Percentiles rank a stretch among this genome's conserved stretches.
Conservation (phyloP, 2,888 invertebrate genomes). For the Cheilosia grossa region DNA sequence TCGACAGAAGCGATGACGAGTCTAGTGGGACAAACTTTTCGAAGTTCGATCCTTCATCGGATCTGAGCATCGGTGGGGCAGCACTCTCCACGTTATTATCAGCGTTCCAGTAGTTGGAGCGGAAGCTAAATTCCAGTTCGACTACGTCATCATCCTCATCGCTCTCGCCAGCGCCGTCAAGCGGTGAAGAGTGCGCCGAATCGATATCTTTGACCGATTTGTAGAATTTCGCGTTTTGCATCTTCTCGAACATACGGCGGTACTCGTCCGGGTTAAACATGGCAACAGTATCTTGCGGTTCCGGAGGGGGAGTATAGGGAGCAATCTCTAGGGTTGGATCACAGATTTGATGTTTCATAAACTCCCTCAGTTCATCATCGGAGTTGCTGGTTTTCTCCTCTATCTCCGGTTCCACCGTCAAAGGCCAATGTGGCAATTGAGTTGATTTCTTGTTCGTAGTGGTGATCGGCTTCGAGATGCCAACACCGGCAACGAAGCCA, state of each 20-base stretch:
- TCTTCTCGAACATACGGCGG: slow-evolving; percentile 75
- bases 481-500: slow-evolving; percentile 55
- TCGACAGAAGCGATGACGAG: slow-evolving; percentile 79
- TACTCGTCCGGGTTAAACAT: slow-evolving; percentile 77
- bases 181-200: slow-evolving; percentile 79
- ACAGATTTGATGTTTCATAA: slow-evolving; percentile 46
- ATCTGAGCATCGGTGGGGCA: slow-evolving; percentile 76
- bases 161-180: slow-evolving; percentile 82
- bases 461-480: not conserved
- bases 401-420: not conserved
- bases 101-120: slow-evolving; percentile 76
- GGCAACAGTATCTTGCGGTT: slow-evolving; percentile 33
- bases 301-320: not conserved
- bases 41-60: slow-evolving; percentile 70
- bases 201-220: slow-evolving; percentile 58
- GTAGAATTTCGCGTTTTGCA: slow-evolving; percentile 82
- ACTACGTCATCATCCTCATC: slow-evolving; percentile 74
- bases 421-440: not conserved
- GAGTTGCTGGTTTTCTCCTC: slow-evolving; percentile 23
- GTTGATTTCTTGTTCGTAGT: not conserved
- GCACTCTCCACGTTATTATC: slow-evolving; percentile 34
- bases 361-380: slow-evolving; percentile 49
- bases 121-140: slow-evolving; percentile 76
- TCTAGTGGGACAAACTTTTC: slow-evolving; percentile 79
- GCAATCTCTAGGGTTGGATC: slow-evolving; percentile 27